Evolutionary conservation across 2,113 vertebrate genomes (phyloP).

Genomic region (Phalacrocorax carbo): DNA sequence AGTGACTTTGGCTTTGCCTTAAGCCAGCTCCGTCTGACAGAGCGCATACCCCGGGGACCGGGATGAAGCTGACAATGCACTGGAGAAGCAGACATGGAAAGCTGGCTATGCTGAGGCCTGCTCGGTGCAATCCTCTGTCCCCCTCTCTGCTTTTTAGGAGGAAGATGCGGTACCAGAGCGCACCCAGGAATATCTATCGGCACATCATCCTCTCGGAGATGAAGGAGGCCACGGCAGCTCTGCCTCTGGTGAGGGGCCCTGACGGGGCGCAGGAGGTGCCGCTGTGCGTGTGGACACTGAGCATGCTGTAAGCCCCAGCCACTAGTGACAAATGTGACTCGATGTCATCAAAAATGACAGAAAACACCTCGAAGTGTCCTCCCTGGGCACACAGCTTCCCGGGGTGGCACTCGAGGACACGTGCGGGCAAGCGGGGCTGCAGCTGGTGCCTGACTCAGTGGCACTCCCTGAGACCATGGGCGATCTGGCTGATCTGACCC

Average conservation of each 20-base stretch:
- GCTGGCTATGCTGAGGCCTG: background rate
- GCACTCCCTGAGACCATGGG: background rate
- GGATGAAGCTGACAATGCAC: background rate
- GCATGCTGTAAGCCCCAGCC: background rate
- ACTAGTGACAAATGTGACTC: background rate
- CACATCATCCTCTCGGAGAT: constrained; percentile 95
- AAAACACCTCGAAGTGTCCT: background rate
- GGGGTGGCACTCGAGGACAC: fast-evolving
- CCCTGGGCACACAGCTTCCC: background rate
- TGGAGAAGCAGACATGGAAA: background rate
- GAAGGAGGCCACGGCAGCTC: constrained; percentile 87
- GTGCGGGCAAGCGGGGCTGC: background rate
- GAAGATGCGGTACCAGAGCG: constrained; percentile 89
- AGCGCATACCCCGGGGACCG: background rate
- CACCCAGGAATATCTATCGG: constrained; percentile 92
- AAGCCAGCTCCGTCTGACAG: background rate
- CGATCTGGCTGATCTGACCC: background rate
- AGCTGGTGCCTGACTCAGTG: background rate
- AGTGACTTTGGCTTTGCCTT: fast-evolving
- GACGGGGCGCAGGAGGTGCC: fast-evolving
- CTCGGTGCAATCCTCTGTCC: background rate
- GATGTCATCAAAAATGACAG: too few relatives aligned
- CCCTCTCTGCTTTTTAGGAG: constrained; percentile 68
- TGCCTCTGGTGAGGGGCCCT: constrained; percentile 86
- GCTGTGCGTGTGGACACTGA: fast-evolving